A percentile compares a stretch with the other conserved stretches of the same genome.
Evolutionary conservation across 2,797 vertebrate genomes (phyloP).

Genomic region (Discoglossus pictus): DNA sequence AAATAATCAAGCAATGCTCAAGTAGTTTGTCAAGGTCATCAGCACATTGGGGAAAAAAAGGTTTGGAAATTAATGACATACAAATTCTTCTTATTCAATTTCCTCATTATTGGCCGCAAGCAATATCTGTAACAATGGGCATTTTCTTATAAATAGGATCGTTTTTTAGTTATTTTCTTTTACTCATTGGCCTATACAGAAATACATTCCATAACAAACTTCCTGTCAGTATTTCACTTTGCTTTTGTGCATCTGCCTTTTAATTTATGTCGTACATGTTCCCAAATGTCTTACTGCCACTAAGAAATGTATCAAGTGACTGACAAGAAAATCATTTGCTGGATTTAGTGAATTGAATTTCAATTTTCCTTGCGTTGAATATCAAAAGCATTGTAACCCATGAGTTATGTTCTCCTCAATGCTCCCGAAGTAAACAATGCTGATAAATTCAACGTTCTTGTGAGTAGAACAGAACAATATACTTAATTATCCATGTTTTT

Average conservation of each 20-base stretch:
- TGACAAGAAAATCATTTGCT: slow-evolving; percentile 35
- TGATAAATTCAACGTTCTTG: slow-evolving; percentile 38
- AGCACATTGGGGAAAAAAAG: too few relatives aligned
- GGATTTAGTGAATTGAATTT: slow-evolving; percentile 39
- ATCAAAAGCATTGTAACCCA: slow-evolving; percentile 25
- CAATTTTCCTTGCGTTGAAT: slow-evolving; percentile 32
- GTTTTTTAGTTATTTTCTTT: slow-evolving; percentile 1
- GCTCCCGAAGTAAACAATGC: slow-evolving; percentile 33
- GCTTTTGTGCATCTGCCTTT: slow-evolving; percentile 17
- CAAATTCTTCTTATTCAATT: too few relatives aligned
- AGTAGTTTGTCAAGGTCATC: too few relatives aligned
- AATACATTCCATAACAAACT: slow-evolving; percentile 1
- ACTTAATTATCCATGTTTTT: slow-evolving; percentile 55
- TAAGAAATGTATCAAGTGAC: slow-evolving; percentile 14
- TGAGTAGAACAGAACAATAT: slow-evolving; percentile 45
- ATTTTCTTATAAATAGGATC: too few relatives aligned
- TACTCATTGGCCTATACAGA: neutral
- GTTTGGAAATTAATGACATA: too few relatives aligned
- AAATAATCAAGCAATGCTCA: too few relatives aligned
- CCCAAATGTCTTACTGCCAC: slow-evolving; percentile 18
- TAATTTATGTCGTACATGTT: slow-evolving; percentile 1
- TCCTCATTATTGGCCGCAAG: too few relatives aligned
- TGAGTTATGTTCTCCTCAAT: slow-evolving; percentile 37
- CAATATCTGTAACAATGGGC: too few relatives aligned
- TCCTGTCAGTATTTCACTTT: slow-evolving; percentile 8